Conservation (phyloP, 2,888 invertebrate species). For the Hartigia nigra region DNA sequence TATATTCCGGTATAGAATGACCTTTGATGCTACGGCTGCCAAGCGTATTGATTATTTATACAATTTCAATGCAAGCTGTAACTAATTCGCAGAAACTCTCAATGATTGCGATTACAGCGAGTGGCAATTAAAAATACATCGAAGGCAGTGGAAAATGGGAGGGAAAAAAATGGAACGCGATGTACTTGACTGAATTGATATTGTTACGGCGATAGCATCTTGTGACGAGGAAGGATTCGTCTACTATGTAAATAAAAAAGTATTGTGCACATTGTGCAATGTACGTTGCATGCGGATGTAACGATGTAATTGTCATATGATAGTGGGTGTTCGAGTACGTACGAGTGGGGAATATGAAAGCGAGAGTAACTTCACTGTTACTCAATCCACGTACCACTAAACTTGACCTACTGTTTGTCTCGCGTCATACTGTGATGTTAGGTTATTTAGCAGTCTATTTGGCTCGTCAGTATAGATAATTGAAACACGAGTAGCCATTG, state of each 20-base stretch:
- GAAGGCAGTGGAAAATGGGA: neutral
- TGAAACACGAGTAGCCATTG: neutral
- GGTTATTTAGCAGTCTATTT: neutral
- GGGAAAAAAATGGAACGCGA: slow-evolving; percentile 9
- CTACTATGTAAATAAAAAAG: slow-evolving; percentile 2
- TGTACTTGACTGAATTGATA: slow-evolving; percentile 21
- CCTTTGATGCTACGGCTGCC: neutral
- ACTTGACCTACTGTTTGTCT: slow-evolving; percentile 53
- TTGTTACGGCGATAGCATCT: neutral
- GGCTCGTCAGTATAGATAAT: neutral
- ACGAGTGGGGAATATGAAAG: slow-evolving; percentile 39
- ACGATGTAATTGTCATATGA: neutral
- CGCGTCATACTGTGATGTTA: slow-evolving; percentile 18
- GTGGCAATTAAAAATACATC: neutral
- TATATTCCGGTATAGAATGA: slow-evolving; percentile 1
- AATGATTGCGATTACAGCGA: too few species aligned
- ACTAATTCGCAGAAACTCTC: neutral
- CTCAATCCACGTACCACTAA: slow-evolving; percentile 46
- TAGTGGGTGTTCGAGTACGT: slow-evolving; percentile 7
- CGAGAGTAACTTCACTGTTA: slow-evolving; percentile 39
- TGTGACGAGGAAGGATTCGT: slow-evolving; percentile 18
- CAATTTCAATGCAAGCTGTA: neutral
- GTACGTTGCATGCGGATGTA: neutral
- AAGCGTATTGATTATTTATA: neutral
- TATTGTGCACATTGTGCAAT: neutral